Evolutionary conservation across 2,888 invertebrate genomes (phyloP), one percentile per base, ranked within the genome.

Genomic region (Latrodectus hesperus): DNA sequence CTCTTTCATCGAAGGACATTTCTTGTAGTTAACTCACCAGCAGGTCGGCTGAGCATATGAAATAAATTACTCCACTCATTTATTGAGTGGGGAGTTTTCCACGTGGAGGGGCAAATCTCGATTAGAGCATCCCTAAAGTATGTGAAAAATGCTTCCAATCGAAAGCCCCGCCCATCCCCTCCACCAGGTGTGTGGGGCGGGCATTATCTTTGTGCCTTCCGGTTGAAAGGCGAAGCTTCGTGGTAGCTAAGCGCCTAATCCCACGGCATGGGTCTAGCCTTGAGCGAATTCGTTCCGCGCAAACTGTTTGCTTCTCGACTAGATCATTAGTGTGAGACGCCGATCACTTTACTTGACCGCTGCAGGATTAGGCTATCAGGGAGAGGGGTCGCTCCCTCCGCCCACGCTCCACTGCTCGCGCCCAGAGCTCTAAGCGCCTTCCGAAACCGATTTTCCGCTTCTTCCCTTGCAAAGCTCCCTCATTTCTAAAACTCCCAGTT

Each of bases 311-410:
- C 89, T 85, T 89, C 89, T 85, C 88, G 81, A 70, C 81, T 75
- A 89, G 88, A 86, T 89, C 89, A 89, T 89, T 89, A 89, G 88
- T 86, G 85, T 85, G 85, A 89, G 74, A 79, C 87, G 76, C 76
- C 89, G 88, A 89, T 89, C 89, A 78, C 86, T 89, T 89, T 89
- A 86, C 89, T 89, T 88, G 85, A 89, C 88, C 89, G 88, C 89
- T 88, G 88, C 73, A 83, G 89, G 89, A 89, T 89, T 89, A 88
- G 83, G 85, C 83, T 82, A 81, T 84, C 84, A 85, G 77, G 77
- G 80, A 75, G 77, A 78, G 26, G 64, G 72, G 75, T 68, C 82
- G 84, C 67, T 53, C 52, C 52, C 65, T 49, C n/a, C 71, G 70
- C 70, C 74, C 67, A 77, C 73, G 84, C 84, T 89, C 82, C 78